Base-by-base conservation (phyloP, 2,888 invertebrate species). In the Myathropa florea region DNA sequence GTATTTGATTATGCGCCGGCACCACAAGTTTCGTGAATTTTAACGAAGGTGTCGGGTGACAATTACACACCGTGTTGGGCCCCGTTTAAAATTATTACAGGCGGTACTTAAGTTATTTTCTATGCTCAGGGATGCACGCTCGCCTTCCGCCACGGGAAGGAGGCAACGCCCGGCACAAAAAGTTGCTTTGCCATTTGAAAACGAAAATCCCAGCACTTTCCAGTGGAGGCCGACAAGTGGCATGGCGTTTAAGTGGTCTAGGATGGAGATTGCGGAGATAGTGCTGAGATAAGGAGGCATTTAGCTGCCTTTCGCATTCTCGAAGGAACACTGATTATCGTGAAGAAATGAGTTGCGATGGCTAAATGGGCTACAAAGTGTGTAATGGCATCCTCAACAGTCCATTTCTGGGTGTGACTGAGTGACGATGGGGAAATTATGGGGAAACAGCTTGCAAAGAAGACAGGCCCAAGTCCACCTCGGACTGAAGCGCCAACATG, bases 21-120 rank as follows among this genome's bases (percentile, higher is more conserved):
- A 57, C 21, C 46, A 9, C 26, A 24, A 59, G 1, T 53, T 28
- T 4, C 14, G 23, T 33, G 21, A 10, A 36, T 36, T 36, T 36
- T 65, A 60, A 9, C 12, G 59, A 79, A 73, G 75, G 85, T 85
- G 85, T 85, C 85, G 63, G 72, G 64, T 85, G 73, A 81, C 85
- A 85, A 77, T 80, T 84, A 84, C 30, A 76, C 65, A 70, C 63
- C 68, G 30, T 28, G 68, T 63, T 71, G 46, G 64, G 46, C 39
- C 67, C 59, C 68, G 72, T 68, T 80, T 73, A 60, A 76, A 76
- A 76, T 76, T 70, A 36, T 70, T 70, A 59, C 33, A 33, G 63
- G 28, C 26, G 63, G n/a, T n/a, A 33, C 6, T n/a, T 3, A 57
- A 57, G 3, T 24, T 2, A 24, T 57, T 57, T 57, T 46, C 46